A percentile compares a stretch with the other conserved stretches of the same genome.
Conservation (phyloP, 2,113 vertebrate species). For the Vicugna pacos region DNA sequence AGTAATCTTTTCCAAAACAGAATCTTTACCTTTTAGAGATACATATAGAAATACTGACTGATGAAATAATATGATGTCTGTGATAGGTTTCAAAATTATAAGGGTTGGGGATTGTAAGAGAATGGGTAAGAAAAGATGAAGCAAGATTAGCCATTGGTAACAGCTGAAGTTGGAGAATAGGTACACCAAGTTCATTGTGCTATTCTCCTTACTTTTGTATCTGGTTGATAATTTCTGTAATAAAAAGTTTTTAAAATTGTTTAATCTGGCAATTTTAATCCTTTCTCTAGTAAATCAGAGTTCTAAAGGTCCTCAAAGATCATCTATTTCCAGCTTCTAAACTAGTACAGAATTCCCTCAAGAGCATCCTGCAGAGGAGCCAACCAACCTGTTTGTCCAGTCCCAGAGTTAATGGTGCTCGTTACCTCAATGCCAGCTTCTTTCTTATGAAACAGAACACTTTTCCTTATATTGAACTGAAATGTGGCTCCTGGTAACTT, state of each 20-base stretch:
- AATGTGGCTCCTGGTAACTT: neutral
- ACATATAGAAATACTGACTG: neutral
- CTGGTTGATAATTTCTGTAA: neutral
- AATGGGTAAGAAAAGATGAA: neutral
- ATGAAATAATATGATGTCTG: neutral
- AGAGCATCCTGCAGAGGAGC: neutral
- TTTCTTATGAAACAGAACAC: neutral
- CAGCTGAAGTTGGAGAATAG: neutral
- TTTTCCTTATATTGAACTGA: neutral
- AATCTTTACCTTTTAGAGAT: neutral
- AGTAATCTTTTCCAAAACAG: neutral
- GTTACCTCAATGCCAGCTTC: neutral
- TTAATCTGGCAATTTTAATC: neutral
- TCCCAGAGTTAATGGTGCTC: neutral
- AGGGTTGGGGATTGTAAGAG: neutral
- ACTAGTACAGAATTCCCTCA: neutral
- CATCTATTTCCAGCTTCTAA: neutral
- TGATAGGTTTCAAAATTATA: neutral
- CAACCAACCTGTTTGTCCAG: neutral
- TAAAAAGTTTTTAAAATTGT: neutral
- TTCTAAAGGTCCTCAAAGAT: neutral
- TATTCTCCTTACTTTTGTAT: neutral
- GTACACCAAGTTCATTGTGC: neutral
- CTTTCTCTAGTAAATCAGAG: neutral
- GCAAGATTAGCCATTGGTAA: neutral